phyloP scores from a whole-genome alignment of 1,140 invertebrate genomes.

The Elymnias hypermnestra region DNA sequence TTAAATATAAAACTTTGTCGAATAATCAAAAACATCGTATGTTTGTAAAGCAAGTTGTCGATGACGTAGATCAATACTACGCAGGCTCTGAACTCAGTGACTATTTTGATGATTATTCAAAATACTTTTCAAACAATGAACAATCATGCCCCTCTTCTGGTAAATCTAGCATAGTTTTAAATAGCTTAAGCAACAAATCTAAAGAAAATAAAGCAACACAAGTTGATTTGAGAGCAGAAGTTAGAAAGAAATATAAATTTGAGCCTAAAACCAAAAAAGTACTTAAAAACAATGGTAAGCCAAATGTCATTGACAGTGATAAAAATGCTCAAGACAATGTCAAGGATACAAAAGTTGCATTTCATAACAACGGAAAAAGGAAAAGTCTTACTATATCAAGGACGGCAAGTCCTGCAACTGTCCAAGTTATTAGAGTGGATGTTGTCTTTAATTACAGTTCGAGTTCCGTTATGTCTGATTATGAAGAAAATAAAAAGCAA shows the following conservation, averaged over 20 bases:
- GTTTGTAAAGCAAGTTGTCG: constrained; percentile 58
- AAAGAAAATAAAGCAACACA: constrained; percentile 37
- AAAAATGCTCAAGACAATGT: constrained; percentile 19
- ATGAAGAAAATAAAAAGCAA: constrained; percentile 37
- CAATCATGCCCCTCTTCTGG: constrained; percentile 40
- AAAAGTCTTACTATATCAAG: constrained; percentile 69
- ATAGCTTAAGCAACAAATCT: constrained; percentile 16
- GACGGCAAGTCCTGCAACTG: constrained; percentile 62
- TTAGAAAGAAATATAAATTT: constrained; percentile 21
- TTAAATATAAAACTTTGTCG: constrained; percentile 51
- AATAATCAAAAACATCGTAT: constrained; percentile 49
- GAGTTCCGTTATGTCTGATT: constrained; percentile 39
- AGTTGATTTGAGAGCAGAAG: constrained; percentile 27
- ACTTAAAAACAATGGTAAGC: constrained; percentile 18
- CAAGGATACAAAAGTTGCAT: constrained; percentile 45
- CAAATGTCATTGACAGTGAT: constrained; percentile 18
- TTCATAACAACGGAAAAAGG: constrained; percentile 56
- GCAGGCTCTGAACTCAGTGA: constrained; percentile 44
- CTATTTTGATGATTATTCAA: constrained; percentile 58
- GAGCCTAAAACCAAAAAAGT: constrained; percentile 15
- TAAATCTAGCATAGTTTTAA: constrained; percentile 43
- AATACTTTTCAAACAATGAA: constrained; percentile 46
- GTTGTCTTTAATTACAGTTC: constrained; percentile 56
- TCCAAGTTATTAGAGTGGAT: constrained; percentile 70
- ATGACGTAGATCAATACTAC: constrained; percentile 31